These are phyloP conservation scores for Elephas maximus DNA, from an alignment of 2,113 vertebrate species.

Conservation along the genomic window DNA sequence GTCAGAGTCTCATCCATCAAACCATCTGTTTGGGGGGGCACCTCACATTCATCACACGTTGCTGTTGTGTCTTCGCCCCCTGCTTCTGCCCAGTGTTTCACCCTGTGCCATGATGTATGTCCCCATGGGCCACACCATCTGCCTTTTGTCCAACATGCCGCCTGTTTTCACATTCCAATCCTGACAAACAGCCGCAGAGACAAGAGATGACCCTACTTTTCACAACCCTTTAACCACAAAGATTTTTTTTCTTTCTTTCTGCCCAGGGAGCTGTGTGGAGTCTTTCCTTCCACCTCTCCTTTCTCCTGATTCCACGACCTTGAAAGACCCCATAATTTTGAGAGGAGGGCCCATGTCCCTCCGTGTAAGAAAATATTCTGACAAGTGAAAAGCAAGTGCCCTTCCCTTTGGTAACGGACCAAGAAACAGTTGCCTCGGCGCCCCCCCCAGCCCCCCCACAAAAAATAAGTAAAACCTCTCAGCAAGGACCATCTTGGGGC, in stretches of 20 bases:
- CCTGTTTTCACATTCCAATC: not conserved
- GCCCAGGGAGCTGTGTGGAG: not conserved
- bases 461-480: not conserved
- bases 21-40: not conserved
- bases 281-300: not conserved
- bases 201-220: not conserved
- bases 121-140: not conserved
- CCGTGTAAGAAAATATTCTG: not conserved
- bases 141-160: not conserved
- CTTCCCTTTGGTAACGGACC: not conserved
- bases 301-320: not conserved
- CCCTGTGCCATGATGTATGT: not conserved
- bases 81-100: not conserved
- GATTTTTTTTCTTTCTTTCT: not conserved
- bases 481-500: not conserved
- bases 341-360: not conserved
- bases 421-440: not conserved
- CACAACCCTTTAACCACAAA: not conserved
- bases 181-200: not conserved
- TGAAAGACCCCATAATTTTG: not conserved
- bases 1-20: not conserved
- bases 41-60: not conserved
- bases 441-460: rapidly evolving
- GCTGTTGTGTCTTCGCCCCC: not conserved
- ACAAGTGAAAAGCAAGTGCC: not conserved